Percentiles rank a stretch among this genome's conserved stretches.
These are phyloP conservation scores for Neodiprion fabricii DNA, from an alignment of 1,140 invertebrate genomes.

Conservation along the genomic window DNA sequence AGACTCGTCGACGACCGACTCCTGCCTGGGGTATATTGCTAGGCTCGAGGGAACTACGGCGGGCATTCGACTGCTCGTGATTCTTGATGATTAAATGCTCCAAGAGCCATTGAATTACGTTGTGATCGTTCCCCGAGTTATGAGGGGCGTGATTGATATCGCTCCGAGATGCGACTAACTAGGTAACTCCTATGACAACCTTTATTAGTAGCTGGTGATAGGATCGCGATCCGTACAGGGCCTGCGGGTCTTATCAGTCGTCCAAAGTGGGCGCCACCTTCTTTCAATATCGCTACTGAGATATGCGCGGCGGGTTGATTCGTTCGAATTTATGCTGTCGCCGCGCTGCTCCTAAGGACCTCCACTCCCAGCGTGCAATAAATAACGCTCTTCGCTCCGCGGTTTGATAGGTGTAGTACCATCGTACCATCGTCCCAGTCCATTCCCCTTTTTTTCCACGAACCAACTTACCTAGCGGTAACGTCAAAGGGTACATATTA, in stretches of 20 bases:
- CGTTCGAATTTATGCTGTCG: neutral
- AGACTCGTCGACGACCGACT: slow-evolving; percentile 9
- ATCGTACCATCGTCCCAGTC: too few relatives aligned
- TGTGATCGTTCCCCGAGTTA: slow-evolving; percentile 33
- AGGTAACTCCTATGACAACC: slow-evolving; percentile 30
- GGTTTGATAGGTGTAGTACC: too few relatives aligned
- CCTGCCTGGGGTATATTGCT: slow-evolving; percentile 13
- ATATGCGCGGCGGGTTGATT: neutral
- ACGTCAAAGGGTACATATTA: too few relatives aligned
- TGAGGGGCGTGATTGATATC: slow-evolving; percentile 47
- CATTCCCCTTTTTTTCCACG: too few relatives aligned
- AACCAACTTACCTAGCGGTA: too few relatives aligned
- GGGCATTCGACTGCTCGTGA: slow-evolving; percentile 23
- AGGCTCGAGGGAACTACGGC: slow-evolving; percentile 26
- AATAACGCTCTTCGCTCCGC: neutral
- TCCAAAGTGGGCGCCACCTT: neutral
- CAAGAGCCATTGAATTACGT: slow-evolving; percentile 40
- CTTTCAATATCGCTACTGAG: neutral
- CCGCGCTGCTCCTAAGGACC: neutral
- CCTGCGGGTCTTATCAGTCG: neutral
- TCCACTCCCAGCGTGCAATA: neutral
- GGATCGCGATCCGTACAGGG: slow-evolving; percentile 4
- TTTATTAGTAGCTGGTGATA: slow-evolving; percentile 42
- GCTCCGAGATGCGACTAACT: slow-evolving; percentile 44
- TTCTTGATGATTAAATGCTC: slow-evolving; percentile 51